Conservation (phyloP, 2,888 invertebrate species). For the Coronaproctus castanopsis region DNA sequence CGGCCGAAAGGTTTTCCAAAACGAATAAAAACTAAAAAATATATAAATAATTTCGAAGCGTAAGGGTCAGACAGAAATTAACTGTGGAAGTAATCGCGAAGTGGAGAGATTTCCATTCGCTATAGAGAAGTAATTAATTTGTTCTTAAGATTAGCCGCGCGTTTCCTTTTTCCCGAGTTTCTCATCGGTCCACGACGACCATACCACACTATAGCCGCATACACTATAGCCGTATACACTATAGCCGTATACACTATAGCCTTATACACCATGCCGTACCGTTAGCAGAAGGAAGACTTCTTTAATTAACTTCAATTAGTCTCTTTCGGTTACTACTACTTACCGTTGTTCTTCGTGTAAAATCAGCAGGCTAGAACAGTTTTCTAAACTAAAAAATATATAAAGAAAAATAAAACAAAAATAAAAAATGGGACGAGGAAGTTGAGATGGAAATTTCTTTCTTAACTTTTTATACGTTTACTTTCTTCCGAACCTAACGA, state of each 20-base stretch:
- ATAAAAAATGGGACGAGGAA: too few relatives aligned
- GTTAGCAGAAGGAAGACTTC: constrained; percentile 9
- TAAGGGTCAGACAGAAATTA: constrained; percentile 11
- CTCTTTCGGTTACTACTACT: constrained; percentile 9
- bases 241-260: not conserved
- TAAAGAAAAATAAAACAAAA: too few relatives aligned
- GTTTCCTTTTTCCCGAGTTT: constrained; percentile 9
- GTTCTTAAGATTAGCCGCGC: constrained; percentile 14
- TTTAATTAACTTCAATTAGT: constrained; percentile 15
- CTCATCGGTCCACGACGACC: not conserved
- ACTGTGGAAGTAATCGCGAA: constrained; percentile 11
- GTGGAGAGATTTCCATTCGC: constrained; percentile 12
- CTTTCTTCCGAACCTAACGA: not conserved
- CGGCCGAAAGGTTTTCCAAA: too few relatives aligned
- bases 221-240: not conserved
- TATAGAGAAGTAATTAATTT: constrained; percentile 15
- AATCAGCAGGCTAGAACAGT: too few relatives aligned
- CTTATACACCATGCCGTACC: not conserved
- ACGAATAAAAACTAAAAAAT: too few relatives aligned
- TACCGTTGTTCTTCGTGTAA: too few relatives aligned
- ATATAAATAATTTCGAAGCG: too few relatives aligned
- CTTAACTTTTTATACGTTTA: constrained; percentile 3
- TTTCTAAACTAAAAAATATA: too few relatives aligned
- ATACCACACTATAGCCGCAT: not conserved
- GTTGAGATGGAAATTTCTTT: constrained; percentile 11